Base-by-base conservation (phyloP, 2,888 invertebrate species). In the Coelopa pilipes region DNA sequence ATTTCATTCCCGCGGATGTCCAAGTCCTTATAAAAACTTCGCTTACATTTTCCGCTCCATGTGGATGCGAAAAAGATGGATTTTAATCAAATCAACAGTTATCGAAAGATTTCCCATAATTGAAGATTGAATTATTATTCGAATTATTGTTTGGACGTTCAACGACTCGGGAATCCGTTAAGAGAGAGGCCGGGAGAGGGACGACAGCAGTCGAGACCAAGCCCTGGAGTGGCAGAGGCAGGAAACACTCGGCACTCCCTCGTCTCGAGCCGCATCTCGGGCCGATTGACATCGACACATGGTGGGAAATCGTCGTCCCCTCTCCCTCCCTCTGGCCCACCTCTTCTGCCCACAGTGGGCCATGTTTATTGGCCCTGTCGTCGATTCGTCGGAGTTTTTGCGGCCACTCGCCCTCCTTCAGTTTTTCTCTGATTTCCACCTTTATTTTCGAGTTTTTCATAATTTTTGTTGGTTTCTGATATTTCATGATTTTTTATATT, bases 241-340 rank as follows among this genome's bases (percentile, higher is more conserved):
- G 70, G 63, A 62, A 63, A 49, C 53, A 15, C 70, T 46, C 19
- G 70, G 34, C 69, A 47, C 69, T 45, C 69, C 69, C 47, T 59
- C 47, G 46, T 47, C 9, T 45, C 10, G 19, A 19, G 10, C 17
- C 49, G 11, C 46, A 57, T n/a, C 49, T 45, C 12, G n/a, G 13
- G n/a, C 2, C 69, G 47, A 59, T 12, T 15, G 15, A 24, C 67
- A 68, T 11, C 70, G 59, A 70, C 70, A 59, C 10, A 70, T 60
- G 60, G 70, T 70, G 70, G 60, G 70, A 70, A 70, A 49, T 70
- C 21, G 60, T n/a, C 47, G 47, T 60, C 49, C 60, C n/a, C 53
- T 45, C 34, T 34, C 7, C 34, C 34, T 4, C n/a, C 34, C 34
- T 34, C 34, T 34, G n/a, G n/a, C n/a, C n/a, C n/a, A n/a, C 34